Evolutionary conservation across 2,888 invertebrate genomes (phyloP).

Genomic region (Gymnocheta viridis): DNA sequence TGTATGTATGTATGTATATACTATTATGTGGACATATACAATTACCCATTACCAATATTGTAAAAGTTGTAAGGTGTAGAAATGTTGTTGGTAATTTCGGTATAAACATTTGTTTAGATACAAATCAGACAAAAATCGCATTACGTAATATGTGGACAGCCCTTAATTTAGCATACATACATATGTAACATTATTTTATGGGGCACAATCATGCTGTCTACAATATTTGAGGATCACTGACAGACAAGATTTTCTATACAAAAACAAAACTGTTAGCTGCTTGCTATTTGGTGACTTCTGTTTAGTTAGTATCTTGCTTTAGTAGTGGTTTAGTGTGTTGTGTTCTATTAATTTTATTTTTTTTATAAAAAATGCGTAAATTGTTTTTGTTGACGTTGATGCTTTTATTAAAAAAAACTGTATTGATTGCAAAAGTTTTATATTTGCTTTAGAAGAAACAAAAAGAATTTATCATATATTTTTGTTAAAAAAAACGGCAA

Average conservation of each 20-base stretch:
- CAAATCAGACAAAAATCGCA: too few species aligned
- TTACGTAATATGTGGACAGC: too few species aligned
- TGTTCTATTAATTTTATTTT: neutral
- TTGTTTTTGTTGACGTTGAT: constrained; percentile 31
- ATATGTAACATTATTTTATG: too few species aligned
- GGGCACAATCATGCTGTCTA: neutral
- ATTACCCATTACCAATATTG: too few species aligned
- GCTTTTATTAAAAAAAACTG: constrained; percentile 30
- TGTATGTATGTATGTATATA: neutral
- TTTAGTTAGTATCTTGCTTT: neutral
- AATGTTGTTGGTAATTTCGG: too few species aligned
- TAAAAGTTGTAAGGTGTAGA: too few species aligned
- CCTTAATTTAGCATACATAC: too few species aligned
- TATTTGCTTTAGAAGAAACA: constrained; percentile 5
- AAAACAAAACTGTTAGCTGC: neutral
- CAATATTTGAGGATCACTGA: neutral
- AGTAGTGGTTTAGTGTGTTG: neutral
- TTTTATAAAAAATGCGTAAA: constrained; percentile 51
- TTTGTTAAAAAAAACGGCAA: constrained; percentile 19
- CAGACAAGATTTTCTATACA: neutral
- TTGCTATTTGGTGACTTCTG: neutral
- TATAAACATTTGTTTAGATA: too few species aligned
- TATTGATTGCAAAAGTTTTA: constrained; percentile 47
- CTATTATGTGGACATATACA: too few species aligned
- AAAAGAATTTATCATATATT: constrained; percentile 21